A percentile compares a stretch with the other conserved stretches of the same genome.
Conservation (phyloP, 92 coral and sea anemone species). For the Bergia puertoricense region DNA sequence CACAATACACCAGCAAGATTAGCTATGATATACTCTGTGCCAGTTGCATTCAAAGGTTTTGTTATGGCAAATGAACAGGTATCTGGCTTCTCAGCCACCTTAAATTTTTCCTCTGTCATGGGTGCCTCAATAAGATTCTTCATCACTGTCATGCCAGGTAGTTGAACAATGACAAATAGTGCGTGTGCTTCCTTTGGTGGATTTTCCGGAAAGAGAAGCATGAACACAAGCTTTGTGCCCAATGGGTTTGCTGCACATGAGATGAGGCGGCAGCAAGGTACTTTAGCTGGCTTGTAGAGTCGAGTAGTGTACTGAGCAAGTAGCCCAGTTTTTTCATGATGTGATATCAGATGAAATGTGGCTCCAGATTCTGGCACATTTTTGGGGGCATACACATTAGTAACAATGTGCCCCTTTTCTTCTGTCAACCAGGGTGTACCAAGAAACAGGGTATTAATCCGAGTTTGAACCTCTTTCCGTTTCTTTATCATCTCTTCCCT, state of each 20-base stretch:
- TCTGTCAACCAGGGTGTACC: slow-evolving; percentile 80
- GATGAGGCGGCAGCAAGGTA: slow-evolving; percentile 61
- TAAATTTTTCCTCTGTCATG: slow-evolving; percentile 46
- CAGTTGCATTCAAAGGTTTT: slow-evolving; percentile 65
- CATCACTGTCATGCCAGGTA: slow-evolving; percentile 54
- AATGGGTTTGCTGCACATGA: slow-evolving; percentile 60
- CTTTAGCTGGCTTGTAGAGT: slow-evolving; percentile 59
- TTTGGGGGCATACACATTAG: slow-evolving; percentile 65
- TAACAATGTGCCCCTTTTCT: slow-evolving; percentile 49
- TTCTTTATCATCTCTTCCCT: slow-evolving; percentile 74
- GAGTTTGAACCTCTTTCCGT: slow-evolving; percentile 61
- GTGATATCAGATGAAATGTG: slow-evolving; percentile 65
- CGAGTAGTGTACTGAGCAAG: slow-evolving; percentile 70
- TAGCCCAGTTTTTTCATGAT: slow-evolving; percentile 48
- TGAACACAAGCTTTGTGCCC: slow-evolving; percentile 69
- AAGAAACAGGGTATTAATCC: slow-evolving; percentile 67
- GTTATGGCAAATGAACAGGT: slow-evolving; percentile 69
- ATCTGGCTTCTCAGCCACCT: slow-evolving; percentile 35
- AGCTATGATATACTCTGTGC: slow-evolving; percentile 69
- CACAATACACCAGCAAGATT: slow-evolving; percentile 60
- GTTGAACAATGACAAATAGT: slow-evolving; percentile 57
- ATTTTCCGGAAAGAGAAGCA: slow-evolving; percentile 65
- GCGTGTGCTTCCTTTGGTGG: slow-evolving; percentile 65
- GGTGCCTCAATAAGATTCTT: slow-evolving; percentile 55
- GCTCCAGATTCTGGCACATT: slow-evolving; percentile 80